phyloP scores from a whole-genome alignment of 2,113 vertebrate species.

The Tragulus kanchil region DNA sequence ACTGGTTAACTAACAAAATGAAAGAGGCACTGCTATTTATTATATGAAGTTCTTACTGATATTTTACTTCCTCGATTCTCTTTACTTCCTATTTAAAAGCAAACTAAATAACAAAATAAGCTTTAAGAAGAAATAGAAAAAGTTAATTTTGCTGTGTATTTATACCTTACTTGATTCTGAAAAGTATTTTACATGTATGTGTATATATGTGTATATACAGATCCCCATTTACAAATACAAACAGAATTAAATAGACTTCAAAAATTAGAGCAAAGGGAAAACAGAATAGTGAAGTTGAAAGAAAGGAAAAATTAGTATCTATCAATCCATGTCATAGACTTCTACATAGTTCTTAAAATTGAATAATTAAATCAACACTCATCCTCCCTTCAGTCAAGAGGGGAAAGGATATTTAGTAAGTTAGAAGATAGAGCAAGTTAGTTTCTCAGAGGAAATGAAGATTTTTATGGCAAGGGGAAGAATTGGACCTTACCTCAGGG shows the following conservation, averaged over 20 bases:
- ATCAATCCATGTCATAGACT: not conserved
- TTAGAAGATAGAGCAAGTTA: not conserved
- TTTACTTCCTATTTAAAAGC: not conserved
- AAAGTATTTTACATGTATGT: not conserved
- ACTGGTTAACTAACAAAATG: not conserved
- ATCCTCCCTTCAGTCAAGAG: not conserved
- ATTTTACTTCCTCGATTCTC: too few relatives aligned
- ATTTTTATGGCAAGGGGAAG: not conserved
- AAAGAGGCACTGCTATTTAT: not conserved
- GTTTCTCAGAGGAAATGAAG: not conserved
- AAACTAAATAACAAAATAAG: slow-evolving; percentile 19
- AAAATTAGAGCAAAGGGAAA: not conserved
- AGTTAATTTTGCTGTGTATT: slow-evolving; percentile 31
- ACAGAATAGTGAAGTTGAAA: slow-evolving; percentile 30
- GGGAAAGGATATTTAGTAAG: not conserved
- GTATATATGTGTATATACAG: not conserved
- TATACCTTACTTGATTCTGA: slow-evolving; percentile 15
- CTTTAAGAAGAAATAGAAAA: slow-evolving; percentile 47
- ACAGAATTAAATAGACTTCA: not conserved
- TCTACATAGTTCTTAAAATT: not conserved
- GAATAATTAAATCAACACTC: not conserved
- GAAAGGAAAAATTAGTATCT: not conserved
- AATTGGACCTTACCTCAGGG: not conserved
- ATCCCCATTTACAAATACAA: not conserved
- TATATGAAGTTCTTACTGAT: too few relatives aligned